Conservation (phyloP, 2,888 invertebrate species). For the Bellardia pandia region DNA sequence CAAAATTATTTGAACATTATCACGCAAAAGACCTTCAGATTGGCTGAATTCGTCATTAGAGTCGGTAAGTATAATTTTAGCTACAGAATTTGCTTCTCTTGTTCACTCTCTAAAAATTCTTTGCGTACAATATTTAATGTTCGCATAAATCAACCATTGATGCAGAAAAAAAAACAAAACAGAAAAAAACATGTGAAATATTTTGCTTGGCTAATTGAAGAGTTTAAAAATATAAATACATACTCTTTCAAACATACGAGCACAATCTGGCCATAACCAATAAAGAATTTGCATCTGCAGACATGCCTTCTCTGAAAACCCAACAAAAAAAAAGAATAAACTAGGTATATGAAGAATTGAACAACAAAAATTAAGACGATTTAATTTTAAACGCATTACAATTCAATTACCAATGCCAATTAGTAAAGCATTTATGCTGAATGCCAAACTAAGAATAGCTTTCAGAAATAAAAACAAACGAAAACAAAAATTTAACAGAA, state of each 20-base stretch:
- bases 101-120: slow-evolving; percentile 25
- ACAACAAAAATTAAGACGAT: slow-evolving; percentile 66
- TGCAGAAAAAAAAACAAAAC: slow-evolving; percentile 18
- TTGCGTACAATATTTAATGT: slow-evolving; percentile 48
- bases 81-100: background rate
- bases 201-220: slow-evolving; percentile 66
- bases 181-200: slow-evolving; percentile 32
- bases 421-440: slow-evolving; percentile 75
- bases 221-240: slow-evolving; percentile 54
- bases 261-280: slow-evolving; percentile 49
- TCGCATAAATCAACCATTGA: slow-evolving; percentile 57
- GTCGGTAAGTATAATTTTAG: background rate
- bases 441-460: slow-evolving; percentile 65
- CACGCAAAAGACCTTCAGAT: slow-evolving; percentile 33
- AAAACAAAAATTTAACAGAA: slow-evolving; percentile 16
- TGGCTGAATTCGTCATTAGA: slow-evolving; percentile 21
- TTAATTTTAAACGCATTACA: slow-evolving; percentile 79
- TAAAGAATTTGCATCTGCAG: slow-evolving; percentile 58
- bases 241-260: slow-evolving; percentile 6
- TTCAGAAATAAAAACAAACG: slow-evolving; percentile 16
- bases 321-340: background rate
- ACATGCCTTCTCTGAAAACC: slow-evolving; percentile 45
- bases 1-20: background rate
- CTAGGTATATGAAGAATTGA: background rate
- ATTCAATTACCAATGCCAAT: slow-evolving; percentile 82